These are phyloP conservation scores for Daboia siamensis DNA, from an alignment of 2,113 vertebrate genomes.

Conservation along the genomic window DNA sequence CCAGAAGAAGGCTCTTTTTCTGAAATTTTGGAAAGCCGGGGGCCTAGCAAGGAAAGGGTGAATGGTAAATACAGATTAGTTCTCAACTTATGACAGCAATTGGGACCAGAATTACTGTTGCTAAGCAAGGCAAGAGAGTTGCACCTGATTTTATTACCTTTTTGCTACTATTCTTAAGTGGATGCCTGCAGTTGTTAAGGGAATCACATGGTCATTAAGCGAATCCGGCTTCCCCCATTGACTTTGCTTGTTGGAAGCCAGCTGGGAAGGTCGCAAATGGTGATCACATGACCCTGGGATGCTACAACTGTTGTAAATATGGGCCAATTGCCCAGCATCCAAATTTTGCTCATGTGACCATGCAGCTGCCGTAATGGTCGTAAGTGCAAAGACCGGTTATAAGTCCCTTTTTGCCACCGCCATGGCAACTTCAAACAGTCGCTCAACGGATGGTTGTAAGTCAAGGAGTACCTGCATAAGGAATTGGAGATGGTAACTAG, in stretches of 20 bases:
- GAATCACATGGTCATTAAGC: neutral
- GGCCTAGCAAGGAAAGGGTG: neutral
- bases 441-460: too few species aligned
- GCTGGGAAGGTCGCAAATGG: too few species aligned
- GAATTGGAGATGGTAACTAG: too few species aligned
- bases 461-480: too few species aligned
- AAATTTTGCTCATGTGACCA: too few species aligned
- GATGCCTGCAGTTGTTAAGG: neutral
- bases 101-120: neutral
- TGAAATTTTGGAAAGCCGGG: neutral
- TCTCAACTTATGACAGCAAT: neutral
- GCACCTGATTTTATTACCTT: neutral
- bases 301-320: too few species aligned
- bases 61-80: neutral
- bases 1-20: neutral
- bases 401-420: too few species aligned
- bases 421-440: too few species aligned
- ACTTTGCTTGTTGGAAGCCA: neutral
- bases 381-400: too few species aligned
- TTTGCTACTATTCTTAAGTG: neutral
- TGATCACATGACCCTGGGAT: too few species aligned
- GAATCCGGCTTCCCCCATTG: neutral
- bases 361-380: too few species aligned
- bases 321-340: too few species aligned
- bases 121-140: neutral